A percentile compares a stretch with the other conserved stretches of the same genome.
Evolutionary conservation across 2,888 invertebrate genomes (phyloP).

Genomic region (Amphipoea oculea): DNA sequence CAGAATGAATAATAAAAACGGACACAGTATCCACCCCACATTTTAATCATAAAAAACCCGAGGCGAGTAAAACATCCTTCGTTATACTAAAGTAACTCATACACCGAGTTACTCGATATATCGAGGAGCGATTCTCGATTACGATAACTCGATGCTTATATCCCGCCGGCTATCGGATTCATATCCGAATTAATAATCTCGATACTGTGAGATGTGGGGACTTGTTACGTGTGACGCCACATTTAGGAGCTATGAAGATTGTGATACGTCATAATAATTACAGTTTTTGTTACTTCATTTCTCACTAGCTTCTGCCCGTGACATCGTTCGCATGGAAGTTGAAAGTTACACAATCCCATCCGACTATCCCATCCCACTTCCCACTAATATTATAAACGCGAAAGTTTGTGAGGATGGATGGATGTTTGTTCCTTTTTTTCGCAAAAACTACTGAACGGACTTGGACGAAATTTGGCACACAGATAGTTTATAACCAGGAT

Average conservation of each 20-base stretch:
- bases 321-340: too few species aligned
- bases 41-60: slow-evolving; percentile 74
- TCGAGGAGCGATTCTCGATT: slow-evolving; percentile 71
- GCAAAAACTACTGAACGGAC: too few species aligned
- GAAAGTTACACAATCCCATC: too few species aligned
- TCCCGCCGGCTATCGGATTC: slow-evolving; percentile 84
- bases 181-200: slow-evolving; percentile 89
- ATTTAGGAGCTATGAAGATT: slow-evolving; percentile 43
- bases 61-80: slow-evolving; percentile 76
- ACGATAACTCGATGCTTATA: slow-evolving; percentile 77
- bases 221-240: slow-evolving; percentile 81
- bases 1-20: slow-evolving; percentile 4
- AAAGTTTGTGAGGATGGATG: too few species aligned
- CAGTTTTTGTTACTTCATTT: too few species aligned
- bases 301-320: too few species aligned
- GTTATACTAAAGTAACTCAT: slow-evolving; percentile 64
- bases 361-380: too few species aligned
- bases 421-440: too few species aligned
- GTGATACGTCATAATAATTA: neutral
- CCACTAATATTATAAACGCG: too few species aligned
- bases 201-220: slow-evolving; percentile 80
- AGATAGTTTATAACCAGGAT: too few species aligned
- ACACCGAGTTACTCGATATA: slow-evolving; percentile 71
- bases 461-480: too few species aligned
- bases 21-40: slow-evolving; percentile 19